Evolutionary conservation across 2,113 vertebrate species (phyloP), one percentile per base, ranked within the genome.

Genomic region (Panurus biarmicus): DNA sequence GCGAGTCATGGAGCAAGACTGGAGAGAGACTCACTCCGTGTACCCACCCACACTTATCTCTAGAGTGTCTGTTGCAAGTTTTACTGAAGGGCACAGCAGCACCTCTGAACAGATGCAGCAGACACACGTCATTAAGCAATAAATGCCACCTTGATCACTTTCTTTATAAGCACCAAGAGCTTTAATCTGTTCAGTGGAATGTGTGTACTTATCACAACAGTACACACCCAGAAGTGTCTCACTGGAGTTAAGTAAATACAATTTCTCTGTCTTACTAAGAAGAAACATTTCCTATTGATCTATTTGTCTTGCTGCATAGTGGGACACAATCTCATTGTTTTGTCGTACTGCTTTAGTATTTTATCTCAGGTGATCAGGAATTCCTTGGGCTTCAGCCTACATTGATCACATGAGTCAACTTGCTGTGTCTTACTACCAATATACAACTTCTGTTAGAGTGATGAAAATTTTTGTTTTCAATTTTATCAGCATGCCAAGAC

Each of bases 201-300:
- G 35, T 38, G 58, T 65, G 16, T 33, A 11, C 66, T 91, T 81
- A 82, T 50, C 69, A 20, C 21, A 82, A 8, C 25, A 76, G 20
- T 25, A 64, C 88, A 94, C 92, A 93, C 94, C 90, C 95, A 77
- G 14, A 90, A 73, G 56, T 21, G 61, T 87, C 80, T 95, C 89
- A 81, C 60, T 26, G 42, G 87, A 12, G 11, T 90, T 73, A 85
- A 70, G 29, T 72, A 89, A 93, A 91, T 44, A 85, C 21, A 69
- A 38, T 58, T 54, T 92, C 12, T 73, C 40, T 58, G 4, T 47
- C n/a, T 83, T 57, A 45, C 35, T 48, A 70, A 85, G 71, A 62
- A 33, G 31, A 42, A 85, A 26, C 23, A 47, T 73, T 80, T 90
- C 50, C 58, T 82, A 10, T 45, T 35, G 14, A 47, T 76, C 69